Conservation (phyloP, 2,888 invertebrate genomes). For the Sinotaia quadrata region DNA sequence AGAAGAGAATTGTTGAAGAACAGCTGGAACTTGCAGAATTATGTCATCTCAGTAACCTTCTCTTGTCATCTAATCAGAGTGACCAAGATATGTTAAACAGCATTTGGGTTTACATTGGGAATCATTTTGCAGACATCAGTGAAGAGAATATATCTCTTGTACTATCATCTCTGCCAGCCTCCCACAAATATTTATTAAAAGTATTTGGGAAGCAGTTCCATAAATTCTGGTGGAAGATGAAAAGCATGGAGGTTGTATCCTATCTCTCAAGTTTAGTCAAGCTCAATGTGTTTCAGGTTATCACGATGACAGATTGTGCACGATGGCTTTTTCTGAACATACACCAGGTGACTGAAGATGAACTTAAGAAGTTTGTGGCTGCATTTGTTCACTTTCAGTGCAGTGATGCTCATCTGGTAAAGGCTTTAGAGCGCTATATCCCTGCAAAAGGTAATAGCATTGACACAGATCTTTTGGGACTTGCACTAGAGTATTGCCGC, state of each 20-base stretch:
- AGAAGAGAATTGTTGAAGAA: conserved; percentile 78
- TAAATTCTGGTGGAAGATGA: conserved; percentile 75
- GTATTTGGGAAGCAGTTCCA: conserved; percentile 77
- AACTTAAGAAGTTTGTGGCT: conserved; percentile 73
- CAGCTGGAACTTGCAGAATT: conserved; percentile 77
- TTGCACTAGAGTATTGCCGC: conserved; percentile 78
- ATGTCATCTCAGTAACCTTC: conserved; percentile 76
- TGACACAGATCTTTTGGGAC: conserved; percentile 76
- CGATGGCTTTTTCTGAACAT: conserved; percentile 79
- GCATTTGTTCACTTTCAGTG: conserved; percentile 76
- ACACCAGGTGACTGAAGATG: conserved; percentile 77
- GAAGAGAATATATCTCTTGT: conserved; percentile 77
- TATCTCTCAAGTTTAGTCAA: conserved; percentile 55
- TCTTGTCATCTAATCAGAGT: conserved; percentile 75
- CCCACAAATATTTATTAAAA: conserved; percentile 77
- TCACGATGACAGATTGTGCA: conserved; percentile 69
- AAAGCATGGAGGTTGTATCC: conserved; percentile 54
- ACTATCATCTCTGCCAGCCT: conserved; percentile 76
- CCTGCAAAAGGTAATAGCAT: conserved; percentile 74
- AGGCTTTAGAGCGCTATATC: conserved; percentile 78
- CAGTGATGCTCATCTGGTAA: conserved; percentile 76
- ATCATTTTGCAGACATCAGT: conserved; percentile 76
- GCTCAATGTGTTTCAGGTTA: conserved; percentile 52
- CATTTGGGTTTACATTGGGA: conserved; percentile 80
- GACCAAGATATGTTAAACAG: conserved; percentile 76